Evolutionary conservation across 2,797 vertebrate species (phyloP).

Genomic region (Sciaenops ocellatus): DNA sequence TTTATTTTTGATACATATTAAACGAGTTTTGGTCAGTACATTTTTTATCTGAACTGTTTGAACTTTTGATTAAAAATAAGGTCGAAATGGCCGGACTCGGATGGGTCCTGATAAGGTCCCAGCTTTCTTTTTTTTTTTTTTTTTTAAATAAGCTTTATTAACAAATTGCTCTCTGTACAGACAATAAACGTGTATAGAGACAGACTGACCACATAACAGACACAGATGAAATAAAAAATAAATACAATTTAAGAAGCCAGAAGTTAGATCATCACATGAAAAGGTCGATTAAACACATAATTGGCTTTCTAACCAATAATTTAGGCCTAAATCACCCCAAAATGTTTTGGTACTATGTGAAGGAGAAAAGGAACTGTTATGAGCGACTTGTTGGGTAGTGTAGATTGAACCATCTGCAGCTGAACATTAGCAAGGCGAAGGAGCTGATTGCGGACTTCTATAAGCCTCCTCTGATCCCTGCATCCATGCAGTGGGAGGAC

Average conservation of each 20-base stretch:
- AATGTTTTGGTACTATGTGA: too few relatives aligned
- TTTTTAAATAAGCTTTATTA: conserved; percentile 34
- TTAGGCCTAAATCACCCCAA: too few relatives aligned
- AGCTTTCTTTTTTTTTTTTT: conserved; percentile 2
- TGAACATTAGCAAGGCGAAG: not conserved
- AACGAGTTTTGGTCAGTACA: fast-evolving
- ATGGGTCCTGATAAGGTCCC: conserved; percentile 34
- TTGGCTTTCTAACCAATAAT: too few relatives aligned
- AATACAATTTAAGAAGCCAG: too few relatives aligned
- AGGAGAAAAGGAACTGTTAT: too few relatives aligned
- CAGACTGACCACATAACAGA: not conserved
- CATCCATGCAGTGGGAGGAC: not conserved
- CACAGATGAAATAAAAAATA: not conserved
- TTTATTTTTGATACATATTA: fast-evolving
- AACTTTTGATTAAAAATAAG: not conserved
- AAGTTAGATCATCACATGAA: too few relatives aligned
- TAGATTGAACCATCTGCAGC: not conserved
- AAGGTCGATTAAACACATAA: too few relatives aligned
- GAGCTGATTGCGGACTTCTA: not conserved
- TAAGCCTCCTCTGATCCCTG: not conserved
- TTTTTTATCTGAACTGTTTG: not conserved
- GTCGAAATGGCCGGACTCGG: not conserved
- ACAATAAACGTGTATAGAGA: not conserved
- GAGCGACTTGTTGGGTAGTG: too few relatives aligned
- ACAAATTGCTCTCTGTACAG: not conserved